These are phyloP conservation scores for Protaetia brevitarsis DNA, from an alignment of 1,140 invertebrate genomes.

Conservation along the genomic window DNA sequence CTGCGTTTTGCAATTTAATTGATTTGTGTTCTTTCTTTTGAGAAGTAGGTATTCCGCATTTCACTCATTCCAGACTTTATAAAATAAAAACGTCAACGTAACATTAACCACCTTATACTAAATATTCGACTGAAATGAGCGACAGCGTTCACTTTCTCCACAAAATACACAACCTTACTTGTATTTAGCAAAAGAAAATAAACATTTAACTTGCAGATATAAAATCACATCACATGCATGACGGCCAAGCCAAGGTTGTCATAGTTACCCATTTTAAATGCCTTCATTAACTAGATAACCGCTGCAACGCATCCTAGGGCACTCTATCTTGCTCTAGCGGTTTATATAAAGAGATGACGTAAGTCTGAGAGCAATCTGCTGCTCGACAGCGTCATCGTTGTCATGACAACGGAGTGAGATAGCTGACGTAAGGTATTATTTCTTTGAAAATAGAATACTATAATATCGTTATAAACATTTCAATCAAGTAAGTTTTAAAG, in stretches of 20 bases:
- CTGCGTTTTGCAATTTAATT: no score
- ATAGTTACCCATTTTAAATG: conserved; percentile 39
- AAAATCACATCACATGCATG: conserved; percentile 21
- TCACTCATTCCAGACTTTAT: no score
- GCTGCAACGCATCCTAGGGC: not conserved
- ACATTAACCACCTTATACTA: no score
- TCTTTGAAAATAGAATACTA: conserved; percentile 23
- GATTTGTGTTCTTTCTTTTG: no score
- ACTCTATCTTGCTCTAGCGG: conserved; percentile 13
- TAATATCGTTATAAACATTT: not conserved
- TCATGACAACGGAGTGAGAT: conserved; percentile 38
- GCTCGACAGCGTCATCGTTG: conserved; percentile 43
- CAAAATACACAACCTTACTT: not conserved
- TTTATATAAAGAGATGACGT: conserved; percentile 30
- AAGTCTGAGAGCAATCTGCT: conserved; percentile 27
- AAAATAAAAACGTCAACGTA: no score
- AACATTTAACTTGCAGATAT: not conserved
- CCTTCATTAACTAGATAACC: conserved; percentile 24
- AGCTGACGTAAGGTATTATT: conserved; percentile 35
- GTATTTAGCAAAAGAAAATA: conserved; percentile 9
- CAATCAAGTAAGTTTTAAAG: no score
- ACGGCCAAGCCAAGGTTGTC: conserved; percentile 36
- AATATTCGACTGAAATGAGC: no score
- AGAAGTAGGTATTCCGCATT: no score
- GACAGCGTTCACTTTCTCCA: not conserved